Evolutionary conservation across 2,113 vertebrate genomes (phyloP).

Genomic region (Arothron firmamentum): DNA sequence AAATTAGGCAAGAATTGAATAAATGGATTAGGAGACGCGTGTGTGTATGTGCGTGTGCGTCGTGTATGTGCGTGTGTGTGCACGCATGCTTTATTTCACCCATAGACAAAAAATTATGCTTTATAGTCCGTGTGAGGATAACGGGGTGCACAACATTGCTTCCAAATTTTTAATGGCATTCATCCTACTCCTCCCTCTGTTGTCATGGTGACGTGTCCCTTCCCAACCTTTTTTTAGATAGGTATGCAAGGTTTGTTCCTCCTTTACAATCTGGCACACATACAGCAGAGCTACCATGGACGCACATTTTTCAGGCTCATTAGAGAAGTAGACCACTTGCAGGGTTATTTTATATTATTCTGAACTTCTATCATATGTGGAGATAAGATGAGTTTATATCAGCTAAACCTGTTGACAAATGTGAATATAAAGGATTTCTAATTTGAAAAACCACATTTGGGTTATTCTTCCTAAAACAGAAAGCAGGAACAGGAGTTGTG

Average conservation of each 20-base stretch:
- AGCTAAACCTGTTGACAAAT: background rate
- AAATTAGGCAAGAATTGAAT: conserved; percentile 62
- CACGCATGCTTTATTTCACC: background rate
- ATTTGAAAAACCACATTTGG: conserved; percentile 11
- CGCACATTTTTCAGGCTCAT: conserved; percentile 23
- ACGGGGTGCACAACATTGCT: conserved; percentile 49
- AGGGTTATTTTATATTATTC: too few species aligned
- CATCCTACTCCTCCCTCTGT: conserved; percentile 65
- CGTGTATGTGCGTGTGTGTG: background rate
- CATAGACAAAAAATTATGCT: background rate
- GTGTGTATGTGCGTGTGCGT: conserved; percentile 6
- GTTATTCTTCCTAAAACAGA: too few species aligned
- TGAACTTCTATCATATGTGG: background rate
- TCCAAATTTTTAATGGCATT: conserved; percentile 60
- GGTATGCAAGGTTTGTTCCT: conserved; percentile 62
- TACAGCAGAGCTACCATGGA: conserved; percentile 39
- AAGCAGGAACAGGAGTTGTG: conserved; percentile 17
- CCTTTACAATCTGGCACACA: conserved; percentile 59
- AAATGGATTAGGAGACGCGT: conserved; percentile 58
- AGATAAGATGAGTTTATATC: conserved; percentile 23
- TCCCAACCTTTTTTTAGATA: conserved; percentile 68
- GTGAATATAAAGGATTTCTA: conserved; percentile 7
- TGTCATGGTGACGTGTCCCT: conserved; percentile 73
- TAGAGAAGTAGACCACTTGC: background rate
- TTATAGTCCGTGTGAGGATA: conserved; percentile 9